These are phyloP conservation scores for Rhinoraja longicauda DNA, from an alignment of 2,797 vertebrate species.

Conservation along the genomic window DNA sequence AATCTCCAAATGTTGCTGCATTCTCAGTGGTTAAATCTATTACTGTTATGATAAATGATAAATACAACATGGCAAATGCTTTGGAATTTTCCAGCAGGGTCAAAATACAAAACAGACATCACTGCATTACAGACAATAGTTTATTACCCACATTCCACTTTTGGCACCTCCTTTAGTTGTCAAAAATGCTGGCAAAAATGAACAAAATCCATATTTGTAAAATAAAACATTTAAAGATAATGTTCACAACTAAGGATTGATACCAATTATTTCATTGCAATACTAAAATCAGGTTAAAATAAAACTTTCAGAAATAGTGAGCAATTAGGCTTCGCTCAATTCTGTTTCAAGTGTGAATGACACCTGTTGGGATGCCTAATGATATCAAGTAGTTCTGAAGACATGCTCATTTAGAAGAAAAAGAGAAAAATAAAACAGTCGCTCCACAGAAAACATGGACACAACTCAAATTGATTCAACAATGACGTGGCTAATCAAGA, in stretches of 20 bases:
- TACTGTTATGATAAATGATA: constrained; percentile 30
- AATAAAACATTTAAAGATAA: constrained; percentile 38
- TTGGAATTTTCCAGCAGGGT: constrained; percentile 33
- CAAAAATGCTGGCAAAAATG: constrained; percentile 31
- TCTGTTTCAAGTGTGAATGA: constrained; percentile 33
- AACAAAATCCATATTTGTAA: constrained; percentile 37
- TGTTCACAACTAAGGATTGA: constrained; percentile 31
- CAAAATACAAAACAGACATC: constrained; percentile 39
- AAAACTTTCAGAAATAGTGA: constrained; percentile 36
- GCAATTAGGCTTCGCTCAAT: constrained; percentile 34
- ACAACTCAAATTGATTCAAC: constrained; percentile 35
- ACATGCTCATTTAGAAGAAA: constrained; percentile 32
- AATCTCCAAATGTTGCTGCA: constrained; percentile 22
- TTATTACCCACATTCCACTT: constrained; percentile 38
- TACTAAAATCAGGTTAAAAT: constrained; percentile 35
- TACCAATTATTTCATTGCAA: constrained; percentile 31
- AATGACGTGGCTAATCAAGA: constrained; percentile 29
- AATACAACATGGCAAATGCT: constrained; percentile 34
- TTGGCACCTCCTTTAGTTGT: constrained; percentile 39
- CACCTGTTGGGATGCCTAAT: constrained; percentile 26
- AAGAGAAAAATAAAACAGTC: constrained; percentile 37
- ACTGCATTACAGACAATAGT: constrained; percentile 37
- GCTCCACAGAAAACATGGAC: constrained; percentile 30
- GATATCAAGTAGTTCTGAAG: constrained; percentile 9
- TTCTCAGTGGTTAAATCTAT: constrained; percentile 37